Percentiles rank a stretch among this genome's conserved stretches.
These are phyloP conservation scores for Drosophila pegasa DNA, from an alignment of 2,888 invertebrate genomes.

Conservation along the genomic window DNA sequence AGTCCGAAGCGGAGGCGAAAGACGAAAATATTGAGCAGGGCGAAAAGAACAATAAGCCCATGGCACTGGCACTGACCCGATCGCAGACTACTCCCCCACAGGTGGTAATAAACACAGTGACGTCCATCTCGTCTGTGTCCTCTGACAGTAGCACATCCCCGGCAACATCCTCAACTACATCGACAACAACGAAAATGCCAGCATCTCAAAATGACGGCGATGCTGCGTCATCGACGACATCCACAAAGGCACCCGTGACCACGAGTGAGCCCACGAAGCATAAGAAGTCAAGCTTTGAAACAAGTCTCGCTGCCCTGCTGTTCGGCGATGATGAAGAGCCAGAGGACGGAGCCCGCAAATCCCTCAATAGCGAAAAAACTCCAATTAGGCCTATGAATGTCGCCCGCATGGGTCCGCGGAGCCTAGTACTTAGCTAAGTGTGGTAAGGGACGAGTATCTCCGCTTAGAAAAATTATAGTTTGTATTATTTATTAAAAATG, in stretches of 20 bases:
- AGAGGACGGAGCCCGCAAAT: slow-evolving; percentile 66
- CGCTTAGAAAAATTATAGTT: slow-evolving; percentile 68
- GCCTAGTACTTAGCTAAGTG: slow-evolving; percentile 65
- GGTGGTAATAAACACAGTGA: slow-evolving; percentile 16
- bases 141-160: slow-evolving; percentile 2
- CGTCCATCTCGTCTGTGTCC: slow-evolving; percentile 9
- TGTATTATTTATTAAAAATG: slow-evolving; percentile 67
- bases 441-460: slow-evolving; percentile 1
- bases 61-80: slow-evolving; percentile 47
- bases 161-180: slow-evolving; percentile 2
- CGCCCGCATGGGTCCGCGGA: slow-evolving; percentile 82
- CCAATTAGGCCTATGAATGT: slow-evolving; percentile 73
- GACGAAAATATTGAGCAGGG: slow-evolving; percentile 17
- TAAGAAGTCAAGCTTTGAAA: slow-evolving; percentile 83
- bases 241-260: slow-evolving; percentile 41
- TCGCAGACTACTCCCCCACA: slow-evolving; percentile 16
- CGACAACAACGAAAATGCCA: slow-evolving; percentile 23
- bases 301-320: slow-evolving; percentile 83
- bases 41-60: slow-evolving; percentile 51
- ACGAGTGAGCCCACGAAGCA: slow-evolving; percentile 48
- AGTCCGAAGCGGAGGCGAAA: slow-evolving; percentile 43
- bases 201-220: slow-evolving; percentile 6
- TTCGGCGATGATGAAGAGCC: slow-evolving; percentile 82
- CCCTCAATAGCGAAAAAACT: slow-evolving; percentile 52
- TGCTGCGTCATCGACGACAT: slow-evolving; percentile 26